Base-by-base conservation (phyloP, 1,140 invertebrate species). In the Drosophila yakuba region DNA sequence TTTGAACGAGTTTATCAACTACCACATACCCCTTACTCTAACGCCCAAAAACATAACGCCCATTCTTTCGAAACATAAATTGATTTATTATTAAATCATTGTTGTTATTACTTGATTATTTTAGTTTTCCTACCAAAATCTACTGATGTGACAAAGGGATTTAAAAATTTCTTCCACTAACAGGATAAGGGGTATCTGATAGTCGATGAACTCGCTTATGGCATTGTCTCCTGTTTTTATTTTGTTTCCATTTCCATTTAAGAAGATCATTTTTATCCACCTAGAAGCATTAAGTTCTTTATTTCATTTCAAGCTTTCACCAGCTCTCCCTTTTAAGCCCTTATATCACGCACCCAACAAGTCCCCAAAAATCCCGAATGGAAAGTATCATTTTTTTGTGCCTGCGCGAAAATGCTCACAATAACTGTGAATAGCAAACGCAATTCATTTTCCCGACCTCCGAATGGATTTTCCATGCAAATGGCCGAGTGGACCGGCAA, bases 381-480 rank as follows among this genome's bases (percentile, higher is more conserved):
- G 25, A 28, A 36, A 55, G 20, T 56, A 39, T 59, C 57, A 28
- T 54, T 68, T 54, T 54, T 72, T 72, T 66, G 55, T 66, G 55
- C 1, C 14, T 44, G 47, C 28, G 52, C 35, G 58, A 25, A 69
- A 74, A 54, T n/a, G 48, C 58, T 43, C 47, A 58, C 28, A 63
- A 74, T 68, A 67, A 64, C 58, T 14, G 43, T 51, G 43, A 15
- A 50, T 15, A 54, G 58, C 44, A 55, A 73, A 66, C 51, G 57
- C 58, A 64, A 74, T 78, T 82, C 52, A 74, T 61, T 78, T 78
- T 63, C 36, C 17, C n/a, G 36, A 57, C 48, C 62, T 55, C 45
- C 35, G 39, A 84, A 84, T 84, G 72, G 66, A 12, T 64, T 80
- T 83, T 38, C 57, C 69, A 88, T 86, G 78, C 78, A 88, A 86